phyloP scores from a whole-genome alignment of 2,888 invertebrate species.

The Nemapogon koenigi region DNA sequence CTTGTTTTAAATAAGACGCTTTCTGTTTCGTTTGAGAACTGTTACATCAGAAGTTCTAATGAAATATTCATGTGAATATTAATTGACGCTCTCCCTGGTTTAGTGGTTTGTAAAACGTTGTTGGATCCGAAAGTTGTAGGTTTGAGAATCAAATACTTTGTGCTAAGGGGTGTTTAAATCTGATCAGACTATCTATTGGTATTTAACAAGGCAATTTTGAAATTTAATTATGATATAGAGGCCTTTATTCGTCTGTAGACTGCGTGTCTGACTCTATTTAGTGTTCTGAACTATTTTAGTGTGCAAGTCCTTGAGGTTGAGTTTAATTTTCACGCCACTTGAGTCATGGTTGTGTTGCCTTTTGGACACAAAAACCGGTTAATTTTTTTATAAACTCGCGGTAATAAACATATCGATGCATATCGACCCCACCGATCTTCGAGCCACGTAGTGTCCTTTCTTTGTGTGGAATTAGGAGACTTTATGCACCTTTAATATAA shows the following conservation, averaged over 20 bases:
- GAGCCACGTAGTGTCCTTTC: constrained; percentile 25
- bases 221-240: too few relatives aligned
- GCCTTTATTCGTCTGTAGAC: not conserved
- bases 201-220: too few relatives aligned
- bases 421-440: constrained; percentile 46
- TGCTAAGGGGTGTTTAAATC: too few relatives aligned
- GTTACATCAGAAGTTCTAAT: not conserved
- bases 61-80: too few relatives aligned
- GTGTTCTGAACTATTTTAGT: constrained; percentile 19
- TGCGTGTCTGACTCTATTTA: constrained; percentile 3
- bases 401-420: constrained; percentile 59
- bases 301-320: constrained; percentile 40
- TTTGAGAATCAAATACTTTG: too few relatives aligned
- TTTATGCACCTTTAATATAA: too few relatives aligned
- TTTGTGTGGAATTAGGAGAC: constrained; percentile 1
- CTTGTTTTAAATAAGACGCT: too few relatives aligned
- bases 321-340: constrained; percentile 51
- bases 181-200: too few relatives aligned
- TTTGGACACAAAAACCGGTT: constrained; percentile 56
- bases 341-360: constrained; percentile 33
- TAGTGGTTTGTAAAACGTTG: too few relatives aligned
- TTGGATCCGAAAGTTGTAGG: too few relatives aligned
- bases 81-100: too few relatives aligned
- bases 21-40: constrained; percentile 2
- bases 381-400: constrained; percentile 42